These are phyloP conservation scores for Gallirallus australis DNA, from an alignment of 2,797 vertebrate species.

Conservation along the genomic window DNA sequence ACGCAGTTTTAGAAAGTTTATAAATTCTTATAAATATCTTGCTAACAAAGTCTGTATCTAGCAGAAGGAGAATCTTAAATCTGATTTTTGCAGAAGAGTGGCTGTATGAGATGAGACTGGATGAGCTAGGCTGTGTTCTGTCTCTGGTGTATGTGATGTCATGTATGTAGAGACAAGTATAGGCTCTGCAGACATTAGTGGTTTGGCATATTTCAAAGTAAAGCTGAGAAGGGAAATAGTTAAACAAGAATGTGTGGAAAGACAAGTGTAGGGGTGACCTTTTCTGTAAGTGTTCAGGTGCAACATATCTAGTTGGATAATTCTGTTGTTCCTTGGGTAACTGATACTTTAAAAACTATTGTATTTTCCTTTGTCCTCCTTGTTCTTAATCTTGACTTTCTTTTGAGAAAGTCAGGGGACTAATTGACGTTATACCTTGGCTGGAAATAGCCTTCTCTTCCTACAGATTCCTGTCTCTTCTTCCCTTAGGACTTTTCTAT, in stretches of 20 bases:
- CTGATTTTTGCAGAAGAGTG: not conserved
- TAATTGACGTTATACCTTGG: not conserved
- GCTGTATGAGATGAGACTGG: not conserved
- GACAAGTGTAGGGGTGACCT: not conserved
- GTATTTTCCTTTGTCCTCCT: not conserved
- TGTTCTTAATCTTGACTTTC: slow-evolving; percentile 6
- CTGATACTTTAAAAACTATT: not conserved
- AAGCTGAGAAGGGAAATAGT: not conserved
- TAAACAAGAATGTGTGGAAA: not conserved
- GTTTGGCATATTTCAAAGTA: not conserved
- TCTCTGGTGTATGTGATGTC: not conserved
- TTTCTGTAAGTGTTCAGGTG: not conserved
- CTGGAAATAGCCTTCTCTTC: not conserved
- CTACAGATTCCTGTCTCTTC: not conserved
- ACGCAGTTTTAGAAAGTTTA: not conserved
- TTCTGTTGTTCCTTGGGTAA: not conserved
- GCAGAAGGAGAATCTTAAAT: not conserved
- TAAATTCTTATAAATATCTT: not conserved
- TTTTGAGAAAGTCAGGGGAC: not conserved
- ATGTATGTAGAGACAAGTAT: not conserved
- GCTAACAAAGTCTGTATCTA: not conserved
- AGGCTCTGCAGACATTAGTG: not conserved
- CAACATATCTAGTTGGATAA: not conserved
- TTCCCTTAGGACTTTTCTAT: not conserved
- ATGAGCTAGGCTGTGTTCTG: not conserved